Evolutionary conservation across 2,113 vertebrate species (phyloP), one percentile per base, ranked within the genome.

Genomic region (Butorides virescens): DNA sequence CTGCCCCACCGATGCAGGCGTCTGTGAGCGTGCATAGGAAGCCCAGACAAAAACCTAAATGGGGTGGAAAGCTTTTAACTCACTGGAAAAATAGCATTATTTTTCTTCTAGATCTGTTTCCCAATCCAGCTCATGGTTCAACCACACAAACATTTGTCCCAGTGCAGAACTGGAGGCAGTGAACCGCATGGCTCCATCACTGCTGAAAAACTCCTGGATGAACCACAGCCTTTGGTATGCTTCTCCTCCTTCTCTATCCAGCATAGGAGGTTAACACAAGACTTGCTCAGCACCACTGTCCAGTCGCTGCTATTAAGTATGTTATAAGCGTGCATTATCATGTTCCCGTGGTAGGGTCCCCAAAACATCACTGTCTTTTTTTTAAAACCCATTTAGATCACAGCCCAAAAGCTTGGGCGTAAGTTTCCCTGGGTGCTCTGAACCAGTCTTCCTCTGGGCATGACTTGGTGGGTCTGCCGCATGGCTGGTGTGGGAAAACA

Each of bases 1-100:
- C 4, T 2, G 0, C 13, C 9, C 27, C 3, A 5, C 32, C 86
- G 46, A 11, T 0, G 0, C 68, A 50, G 53, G 39, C 0, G 0
- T 29, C 47, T 39, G 8, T 37, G 20, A 62, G 32, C 2, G 0
- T 12, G 15, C 0, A 1, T 36, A 32, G 55, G 55, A 70, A 62
- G 42, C 25, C 42, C 78, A 56, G 36, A 46, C 29, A 52, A 36
- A 90, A 84, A 39, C 10, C 9, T 18, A 37, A 73, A 39, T 4
- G 30, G 36, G 22, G 16, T 39, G 36, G 46, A 62, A 78, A 58
- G 14, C 63, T 58, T 75, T 76, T 62, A 81, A 70, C 26, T 53
- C 77, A 26, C 11, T 49, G 70, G 36, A 88, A 88, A 81, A 90
- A 81, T 22, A 3, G 8, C 70, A 37, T 37, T 39, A 4, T 71